phyloP scores from a whole-genome alignment of 2,797 vertebrate species.

The Hephaestus fuliginosus region DNA sequence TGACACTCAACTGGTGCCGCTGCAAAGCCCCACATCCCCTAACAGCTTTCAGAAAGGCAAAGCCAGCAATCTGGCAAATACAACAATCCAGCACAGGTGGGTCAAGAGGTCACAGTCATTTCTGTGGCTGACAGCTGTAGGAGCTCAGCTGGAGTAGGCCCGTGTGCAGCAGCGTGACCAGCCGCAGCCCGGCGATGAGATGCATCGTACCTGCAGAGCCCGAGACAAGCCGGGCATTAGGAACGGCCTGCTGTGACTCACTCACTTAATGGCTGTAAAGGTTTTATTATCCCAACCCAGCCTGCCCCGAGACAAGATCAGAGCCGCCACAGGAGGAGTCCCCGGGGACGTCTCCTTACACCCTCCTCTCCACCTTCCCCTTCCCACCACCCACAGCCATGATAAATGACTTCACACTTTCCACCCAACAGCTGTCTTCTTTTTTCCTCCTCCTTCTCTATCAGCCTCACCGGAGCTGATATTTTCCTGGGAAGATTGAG shows the following conservation, averaged over 20 bases:
- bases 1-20: slow-evolving; percentile 11
- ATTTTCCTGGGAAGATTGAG: slow-evolving; percentile 35
- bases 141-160: slow-evolving; percentile 47
- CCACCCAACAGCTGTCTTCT: slow-evolving; percentile 65
- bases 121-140: slow-evolving; percentile 65
- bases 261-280: slow-evolving; percentile 68
- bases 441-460: slow-evolving; percentile 23
- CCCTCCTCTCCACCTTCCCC: slow-evolving; percentile 40
- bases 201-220: slow-evolving; percentile 34
- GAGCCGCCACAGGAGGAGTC: slow-evolving; percentile 70
- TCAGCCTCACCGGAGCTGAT: slow-evolving; percentile 21
- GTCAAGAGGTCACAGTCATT: slow-evolving; percentile 63
- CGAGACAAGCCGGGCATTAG: slow-evolving; percentile 49
- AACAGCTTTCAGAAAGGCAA: slow-evolving; percentile 52
- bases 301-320: slow-evolving; percentile 69
- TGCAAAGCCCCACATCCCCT: slow-evolving; percentile 27
- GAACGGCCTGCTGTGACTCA: slow-evolving; percentile 65
- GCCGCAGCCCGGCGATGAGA: neutral
- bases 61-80: slow-evolving; percentile 55
- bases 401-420: slow-evolving; percentile 75
- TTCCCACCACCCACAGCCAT: slow-evolving; percentile 54
- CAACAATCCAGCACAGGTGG: slow-evolving; percentile 51
- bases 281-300: slow-evolving; percentile 74
- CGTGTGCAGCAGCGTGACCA: slow-evolving; percentile 20
- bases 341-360: slow-evolving; percentile 58